phyloP scores from a whole-genome alignment of 1,140 invertebrate genomes.

The Belonocnema kinseyi region DNA sequence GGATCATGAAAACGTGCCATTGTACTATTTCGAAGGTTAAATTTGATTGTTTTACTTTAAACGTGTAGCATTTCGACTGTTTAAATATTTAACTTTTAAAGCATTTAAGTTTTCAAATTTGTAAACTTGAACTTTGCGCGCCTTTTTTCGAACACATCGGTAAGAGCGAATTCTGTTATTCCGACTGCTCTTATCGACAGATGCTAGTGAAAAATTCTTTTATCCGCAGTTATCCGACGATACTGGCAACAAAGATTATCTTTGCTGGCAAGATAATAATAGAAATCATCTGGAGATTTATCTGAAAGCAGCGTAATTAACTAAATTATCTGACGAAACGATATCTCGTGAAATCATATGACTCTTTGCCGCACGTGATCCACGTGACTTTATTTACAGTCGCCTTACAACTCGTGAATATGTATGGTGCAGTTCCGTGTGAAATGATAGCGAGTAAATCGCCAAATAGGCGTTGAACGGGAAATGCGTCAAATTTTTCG shows the following conservation, averaged over 20 bases:
- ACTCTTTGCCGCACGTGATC: slow-evolving; percentile 77
- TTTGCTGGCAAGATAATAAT: not conserved
- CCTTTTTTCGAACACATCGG: no score
- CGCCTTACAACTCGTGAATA: slow-evolving; percentile 61
- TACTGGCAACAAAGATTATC: no score
- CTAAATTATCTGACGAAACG: slow-evolving; percentile 49
- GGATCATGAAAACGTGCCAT: no score
- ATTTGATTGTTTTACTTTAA: no score
- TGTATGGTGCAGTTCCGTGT: slow-evolving; percentile 65
- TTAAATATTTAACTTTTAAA: no score
- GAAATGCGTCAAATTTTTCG: slow-evolving; percentile 34
- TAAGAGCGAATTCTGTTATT: no score
- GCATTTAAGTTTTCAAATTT: no score
- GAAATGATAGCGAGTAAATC: slow-evolving; percentile 47
- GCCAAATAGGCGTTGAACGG: slow-evolving; percentile 42
- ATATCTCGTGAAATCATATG: slow-evolving; percentile 75
- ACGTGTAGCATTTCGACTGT: no score
- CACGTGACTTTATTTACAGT: slow-evolving; percentile 79
- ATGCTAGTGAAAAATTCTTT: not conserved
- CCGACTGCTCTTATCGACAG: not conserved
- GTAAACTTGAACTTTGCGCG: no score
- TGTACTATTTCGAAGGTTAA: no score
- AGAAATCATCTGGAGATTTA: not conserved
- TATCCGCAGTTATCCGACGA: not conserved
- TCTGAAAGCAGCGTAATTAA: slow-evolving; percentile 31